These are phyloP conservation scores for Arothron firmamentum DNA, from an alignment of 2,113 vertebrate genomes.

Conservation along the genomic window DNA sequence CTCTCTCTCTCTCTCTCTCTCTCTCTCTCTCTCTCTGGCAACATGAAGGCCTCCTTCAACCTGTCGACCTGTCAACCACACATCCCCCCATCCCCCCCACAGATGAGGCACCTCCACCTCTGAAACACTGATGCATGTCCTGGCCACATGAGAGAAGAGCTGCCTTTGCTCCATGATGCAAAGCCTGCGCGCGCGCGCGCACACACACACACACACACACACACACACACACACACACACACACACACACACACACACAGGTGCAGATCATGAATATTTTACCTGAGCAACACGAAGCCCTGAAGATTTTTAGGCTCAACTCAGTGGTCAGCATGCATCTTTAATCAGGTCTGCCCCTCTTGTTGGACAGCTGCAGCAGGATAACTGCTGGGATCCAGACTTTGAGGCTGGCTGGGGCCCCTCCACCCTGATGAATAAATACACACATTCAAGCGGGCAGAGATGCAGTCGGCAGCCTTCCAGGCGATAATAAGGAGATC, in stretches of 20 bases:
- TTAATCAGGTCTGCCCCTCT: constrained; percentile 59
- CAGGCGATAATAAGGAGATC: constrained; percentile 63
- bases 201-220: too few species aligned
- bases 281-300: constrained; percentile 47
- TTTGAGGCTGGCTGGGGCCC: constrained; percentile 10
- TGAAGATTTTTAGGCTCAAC: constrained; percentile 59
- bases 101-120: constrained; percentile 12
- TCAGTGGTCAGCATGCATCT: constrained; percentile 64
- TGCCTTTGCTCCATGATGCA: constrained; percentile 18
- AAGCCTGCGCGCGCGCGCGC: too few species aligned
- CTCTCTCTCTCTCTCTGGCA: too few species aligned
- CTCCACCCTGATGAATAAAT: constrained; percentile 70
- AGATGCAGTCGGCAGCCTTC: constrained; percentile 33
- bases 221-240: neutral
- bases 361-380: constrained; percentile 50
- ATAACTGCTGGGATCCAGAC: constrained; percentile 43
- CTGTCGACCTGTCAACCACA: neutral
- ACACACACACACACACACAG: neutral
- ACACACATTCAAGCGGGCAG: constrained; percentile 50
- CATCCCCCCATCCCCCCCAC: too few species aligned
- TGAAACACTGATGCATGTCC: constrained; percentile 10
- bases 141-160: constrained; percentile 8
- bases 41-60: neutral
- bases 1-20: too few species aligned
- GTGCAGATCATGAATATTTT: constrained; percentile 64